These are phyloP conservation scores for honey bee (Apis mellifera) DNA, from an alignment of 1,140 invertebrate genomes.

Conservation along the genomic window Amel_HAv3.1 CM009946.2:3900501-3901000, in stretches of 20 bases:
- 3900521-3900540: no score
- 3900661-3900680: background rate
- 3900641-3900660: background rate
- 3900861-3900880: constrained; percentile 34
- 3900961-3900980: background rate
- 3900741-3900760: constrained; percentile 68
- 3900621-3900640: constrained; percentile 2
- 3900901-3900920: no score
- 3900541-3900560: no score
- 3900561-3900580: background rate
- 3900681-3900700: background rate
- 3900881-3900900: background rate
- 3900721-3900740: constrained; percentile 55
- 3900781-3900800: constrained; percentile 32
- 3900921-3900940: rapidly evolving
- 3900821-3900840: constrained; percentile 37
- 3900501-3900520: no score
- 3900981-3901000: constrained; percentile 28
- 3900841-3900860: constrained; percentile 38
- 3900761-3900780: constrained; percentile 53
- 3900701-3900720: constrained; percentile 35
- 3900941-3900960: background rate
- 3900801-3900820: background rate
- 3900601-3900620: background rate
- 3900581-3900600: background rate